Base-by-base conservation (phyloP, 2,113 vertebrate species). In the Cryptotis parvus region DNA sequence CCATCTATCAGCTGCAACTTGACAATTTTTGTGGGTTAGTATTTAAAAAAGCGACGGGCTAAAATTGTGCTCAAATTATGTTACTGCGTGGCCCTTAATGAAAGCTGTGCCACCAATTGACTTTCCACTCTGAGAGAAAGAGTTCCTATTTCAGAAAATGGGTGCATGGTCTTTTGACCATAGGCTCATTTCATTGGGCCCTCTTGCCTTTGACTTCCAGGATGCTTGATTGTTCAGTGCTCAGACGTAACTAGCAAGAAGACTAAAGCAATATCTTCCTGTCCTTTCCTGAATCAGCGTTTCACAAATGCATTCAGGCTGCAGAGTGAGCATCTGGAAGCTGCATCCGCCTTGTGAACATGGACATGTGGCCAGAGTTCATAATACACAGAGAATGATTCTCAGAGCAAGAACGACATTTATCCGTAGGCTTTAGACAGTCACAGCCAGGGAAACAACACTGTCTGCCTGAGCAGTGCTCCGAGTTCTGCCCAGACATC, bases 301-400 rank as follows among this genome's bases (percentile, higher is more conserved):
- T 76, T 89, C 79, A 92, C 65, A 77, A 69, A 26, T 91, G 70
- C 20, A 49, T 73, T 83, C 45, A 76, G 80, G 63, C 82, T 33
- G 63, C 55, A 61, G 66, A 90, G n/a, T n/a, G n/a, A n/a, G 11
- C 69, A 66, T 41, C 87, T 81, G 58, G 78, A 88, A 87, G 72
- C 90, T 26, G 52, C 93, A 75, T 81, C 81, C 26, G 91, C 63
- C 87, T 52, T 55, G 31, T 70, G 74, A 87, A 75, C 55, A 33
- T 78, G 22, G 66, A 91, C 84, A 73, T 92, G 35, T 22, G 70
- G 9, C 9, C 33, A 55, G 65, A 43, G 43, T 80, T 90, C 73
- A 84, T 91, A 80, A 77, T 65, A 35, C 15, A 49, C 8, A 69
- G 75, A 93, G 73, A 31, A 33, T 87, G 52, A 61, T 87, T 89